A percentile compares a stretch with the other conserved stretches of the same genome.
Conservation (phyloP, 1,140 invertebrate genomes). For the Oryctes rhinoceros region DNA sequence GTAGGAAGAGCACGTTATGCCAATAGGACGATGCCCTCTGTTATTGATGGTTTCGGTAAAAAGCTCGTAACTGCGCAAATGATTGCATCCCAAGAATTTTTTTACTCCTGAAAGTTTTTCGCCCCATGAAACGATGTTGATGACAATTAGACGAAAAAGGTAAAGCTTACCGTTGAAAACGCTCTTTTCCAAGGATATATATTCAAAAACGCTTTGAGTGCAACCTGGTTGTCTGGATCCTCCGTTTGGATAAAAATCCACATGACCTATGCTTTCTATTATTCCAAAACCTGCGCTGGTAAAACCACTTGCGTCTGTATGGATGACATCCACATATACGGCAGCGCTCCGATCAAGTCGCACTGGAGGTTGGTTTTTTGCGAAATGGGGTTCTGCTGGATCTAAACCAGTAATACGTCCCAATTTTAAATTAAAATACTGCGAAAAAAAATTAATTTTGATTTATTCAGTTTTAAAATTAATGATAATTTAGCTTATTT, state of each 20-base stretch:
- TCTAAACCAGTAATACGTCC: slow-evolving; percentile 81
- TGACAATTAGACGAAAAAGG: neutral
- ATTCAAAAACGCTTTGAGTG: slow-evolving; percentile 73
- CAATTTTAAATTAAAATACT: slow-evolving; percentile 72
- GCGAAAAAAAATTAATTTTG: slow-evolving; percentile 47
- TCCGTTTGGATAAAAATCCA: slow-evolving; percentile 92
- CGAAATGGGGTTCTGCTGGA: slow-evolving; percentile 92
- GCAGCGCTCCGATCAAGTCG: slow-evolving; percentile 87
- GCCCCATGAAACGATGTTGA: neutral
- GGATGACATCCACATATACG: slow-evolving; percentile 85
- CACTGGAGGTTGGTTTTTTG: slow-evolving; percentile 80
- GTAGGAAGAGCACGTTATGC: slow-evolving; percentile 80
- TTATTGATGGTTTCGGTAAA: slow-evolving; percentile 87
- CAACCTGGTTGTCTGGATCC: slow-evolving; percentile 88
- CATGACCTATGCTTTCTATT: slow-evolving; percentile 80
- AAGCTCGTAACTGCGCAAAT: slow-evolving; percentile 83
- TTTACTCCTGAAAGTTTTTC: slow-evolving; percentile 69
- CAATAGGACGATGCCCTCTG: slow-evolving; percentile 68
- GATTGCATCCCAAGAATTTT: slow-evolving; percentile 84
- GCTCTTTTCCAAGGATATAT: slow-evolving; percentile 72
- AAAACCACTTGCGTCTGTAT: slow-evolving; percentile 85
- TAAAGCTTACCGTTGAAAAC: slow-evolving; percentile 65
- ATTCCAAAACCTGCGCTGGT: slow-evolving; percentile 85
- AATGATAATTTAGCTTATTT: no score
- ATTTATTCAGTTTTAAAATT: no score